phyloP scores from a whole-genome alignment of 2,797 vertebrate species.

The Lepilemur septentrionalis region DNA sequence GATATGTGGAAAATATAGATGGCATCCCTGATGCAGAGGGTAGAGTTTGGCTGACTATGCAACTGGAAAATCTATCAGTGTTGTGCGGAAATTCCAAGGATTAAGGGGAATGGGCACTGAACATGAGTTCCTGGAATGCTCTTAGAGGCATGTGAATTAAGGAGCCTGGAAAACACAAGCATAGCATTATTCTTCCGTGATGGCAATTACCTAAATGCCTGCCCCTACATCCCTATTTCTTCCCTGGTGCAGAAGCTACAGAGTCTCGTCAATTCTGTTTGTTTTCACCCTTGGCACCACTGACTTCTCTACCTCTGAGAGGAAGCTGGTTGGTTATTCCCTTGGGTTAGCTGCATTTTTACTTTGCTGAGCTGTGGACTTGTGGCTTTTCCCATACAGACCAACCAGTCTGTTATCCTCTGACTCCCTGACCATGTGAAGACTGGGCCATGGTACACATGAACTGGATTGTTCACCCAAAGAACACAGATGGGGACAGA shows the following conservation, averaged over 20 bases:
- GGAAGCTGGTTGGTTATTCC: not conserved
- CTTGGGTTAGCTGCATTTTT: not conserved
- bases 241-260: not conserved
- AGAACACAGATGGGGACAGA: not conserved
- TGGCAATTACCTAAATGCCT: not conserved
- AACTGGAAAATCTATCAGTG: not conserved
- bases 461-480: not conserved
- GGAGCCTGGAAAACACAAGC: not conserved
- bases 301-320: not conserved
- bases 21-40: not conserved
- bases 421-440: not conserved
- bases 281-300: not conserved
- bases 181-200: not conserved
- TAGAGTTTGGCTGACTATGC: not conserved
- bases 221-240: not conserved
- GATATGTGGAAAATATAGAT: not conserved
- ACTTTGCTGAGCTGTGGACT: not conserved
- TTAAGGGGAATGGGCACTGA: not conserved
- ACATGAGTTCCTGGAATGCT: not conserved
- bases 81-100: not conserved
- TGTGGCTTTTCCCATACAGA: not conserved
- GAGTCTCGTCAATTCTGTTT: not conserved
- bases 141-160: not conserved
- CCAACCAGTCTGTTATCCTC: not conserved
- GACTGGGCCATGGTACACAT: too few species aligned